Conservation (phyloP, 1,140 invertebrate species). For the Leguminivora glycinivorella region DNA sequence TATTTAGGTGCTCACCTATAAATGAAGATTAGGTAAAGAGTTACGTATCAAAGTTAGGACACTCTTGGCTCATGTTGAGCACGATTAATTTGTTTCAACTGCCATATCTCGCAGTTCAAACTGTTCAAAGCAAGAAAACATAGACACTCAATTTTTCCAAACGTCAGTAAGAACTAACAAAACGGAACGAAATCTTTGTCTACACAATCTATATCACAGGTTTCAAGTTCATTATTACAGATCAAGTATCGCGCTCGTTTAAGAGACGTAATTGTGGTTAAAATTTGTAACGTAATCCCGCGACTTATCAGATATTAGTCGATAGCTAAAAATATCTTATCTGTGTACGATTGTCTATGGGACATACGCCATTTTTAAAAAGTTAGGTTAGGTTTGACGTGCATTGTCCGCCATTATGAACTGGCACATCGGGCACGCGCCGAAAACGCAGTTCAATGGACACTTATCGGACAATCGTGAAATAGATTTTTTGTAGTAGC, state of each 20-base stretch:
- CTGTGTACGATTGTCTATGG: neutral
- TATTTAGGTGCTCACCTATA: conserved; percentile 6
- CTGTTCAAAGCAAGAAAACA: no score
- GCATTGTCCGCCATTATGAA: conserved; percentile 69
- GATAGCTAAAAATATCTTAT: neutral
- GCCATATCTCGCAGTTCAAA: no score
- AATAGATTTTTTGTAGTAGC: conserved; percentile 37
- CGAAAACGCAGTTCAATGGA: conserved; percentile 56
- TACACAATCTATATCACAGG: conserved; percentile 42
- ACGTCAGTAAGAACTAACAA: neutral
- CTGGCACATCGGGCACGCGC: conserved; percentile 69
- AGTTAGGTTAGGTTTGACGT: conserved; percentile 52
- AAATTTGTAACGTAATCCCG: conserved; percentile 71
- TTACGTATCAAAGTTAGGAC: conserved; percentile 15
- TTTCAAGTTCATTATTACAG: conserved; percentile 66
- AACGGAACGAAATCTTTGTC: conserved; percentile 38
- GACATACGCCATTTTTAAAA: neutral
- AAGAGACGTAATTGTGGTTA: conserved; percentile 69
- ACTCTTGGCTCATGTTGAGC: neutral
- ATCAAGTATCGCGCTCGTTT: conserved; percentile 39
- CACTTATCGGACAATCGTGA: conserved; percentile 44
- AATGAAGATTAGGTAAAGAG: neutral
- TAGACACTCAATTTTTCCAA: neutral
- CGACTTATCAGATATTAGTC: conserved; percentile 55
- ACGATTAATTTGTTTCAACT: no score